Percentiles rank a stretch among this genome's conserved stretches.
phyloP scores from a whole-genome alignment of 1,140 invertebrate genomes.

The Coelopa frigida region DNA sequence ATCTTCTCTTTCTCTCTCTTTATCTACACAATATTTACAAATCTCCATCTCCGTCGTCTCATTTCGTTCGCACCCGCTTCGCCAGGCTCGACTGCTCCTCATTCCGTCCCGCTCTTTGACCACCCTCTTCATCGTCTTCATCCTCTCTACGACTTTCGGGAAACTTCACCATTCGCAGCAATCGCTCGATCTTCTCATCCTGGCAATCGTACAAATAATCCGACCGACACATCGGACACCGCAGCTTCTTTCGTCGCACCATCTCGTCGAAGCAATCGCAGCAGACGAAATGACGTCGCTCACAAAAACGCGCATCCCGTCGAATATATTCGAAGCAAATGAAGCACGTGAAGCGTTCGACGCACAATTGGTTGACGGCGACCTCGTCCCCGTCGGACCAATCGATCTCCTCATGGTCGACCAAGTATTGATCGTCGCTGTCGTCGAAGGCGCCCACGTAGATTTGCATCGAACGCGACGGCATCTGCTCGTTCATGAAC shows the following conservation, averaged over 20 bases:
- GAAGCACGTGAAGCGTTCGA: neutral
- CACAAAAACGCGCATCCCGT: constrained; percentile 7
- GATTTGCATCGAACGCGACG: neutral
- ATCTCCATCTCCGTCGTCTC: too few relatives aligned
- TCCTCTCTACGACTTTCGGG: neutral
- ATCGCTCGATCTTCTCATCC: neutral
- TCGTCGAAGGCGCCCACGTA: constrained; percentile 2
- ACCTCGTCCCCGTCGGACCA: neutral
- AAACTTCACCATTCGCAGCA: constrained; percentile 2
- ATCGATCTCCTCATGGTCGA: neutral
- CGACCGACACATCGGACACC: constrained; percentile 7
- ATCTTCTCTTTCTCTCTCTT: too few relatives aligned
- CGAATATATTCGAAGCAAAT: constrained; percentile 9
- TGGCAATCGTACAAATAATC: constrained; percentile 8
- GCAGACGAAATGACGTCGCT: constrained; percentile 5
- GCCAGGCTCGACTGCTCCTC: neutral
- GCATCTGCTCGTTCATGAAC: neutral
- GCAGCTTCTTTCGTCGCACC: neutral
- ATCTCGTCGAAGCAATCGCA: constrained; percentile 1
- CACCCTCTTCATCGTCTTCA: neutral
- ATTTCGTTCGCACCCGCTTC: too few relatives aligned
- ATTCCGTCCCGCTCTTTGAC: neutral
- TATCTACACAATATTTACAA: too few relatives aligned
- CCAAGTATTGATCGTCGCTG: neutral
- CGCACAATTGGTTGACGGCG: neutral